Evolutionary conservation across 2,888 invertebrate species (phyloP), one percentile per base, ranked within the genome.

Genomic region (Lumbricus terrestris): DNA sequence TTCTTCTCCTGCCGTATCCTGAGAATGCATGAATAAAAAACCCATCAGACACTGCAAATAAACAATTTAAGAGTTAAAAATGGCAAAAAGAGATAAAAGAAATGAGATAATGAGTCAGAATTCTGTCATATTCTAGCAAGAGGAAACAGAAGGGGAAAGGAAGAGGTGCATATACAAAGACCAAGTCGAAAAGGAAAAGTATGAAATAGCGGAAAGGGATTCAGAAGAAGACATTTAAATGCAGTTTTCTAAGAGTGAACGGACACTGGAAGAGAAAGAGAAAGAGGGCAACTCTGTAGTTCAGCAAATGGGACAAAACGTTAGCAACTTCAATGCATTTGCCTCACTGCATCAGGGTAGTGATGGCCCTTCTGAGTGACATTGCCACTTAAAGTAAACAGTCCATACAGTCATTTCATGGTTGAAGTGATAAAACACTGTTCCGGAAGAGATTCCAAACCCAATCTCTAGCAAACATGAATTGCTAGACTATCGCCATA

Each of bases 1-100:
- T 97, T 96, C 92, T 96, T 96, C 94, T 98, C 98, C 23, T 89
- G 91, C 16, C 91, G 90, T 16, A 92, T 91, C 83, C 92, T 92
- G 88, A 1, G 20, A 16, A 82, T 20, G n/a, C 11, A 37, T n/a
- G 69, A 69, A 47, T 47, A 47, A 47, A 23, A 47, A 47, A 69
- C 69, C 69, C 29, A 11, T n/a, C 29, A n/a, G 29, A 69, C 11
- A n/a, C n/a, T 69, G n/a, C 29, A 11, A 29, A 29, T n/a, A 69
- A 69, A 69, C n/a, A 69, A 69, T 42, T 18, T 0, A 29, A 38
- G n/a, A 88, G 88, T 88, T 35, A 29, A 11, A 13, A 42, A 90
- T 42, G n/a, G n/a, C n/a, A n/a, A 54, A 42, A 88, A 35, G 34
- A 34, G n/a, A 90, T n/a, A 88, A 35, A 6, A 29, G 88, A 42